Evolutionary conservation across 2,113 vertebrate species (phyloP), one percentile per base, ranked within the genome.

Genomic region (Cromileptes altivelis): DNA sequence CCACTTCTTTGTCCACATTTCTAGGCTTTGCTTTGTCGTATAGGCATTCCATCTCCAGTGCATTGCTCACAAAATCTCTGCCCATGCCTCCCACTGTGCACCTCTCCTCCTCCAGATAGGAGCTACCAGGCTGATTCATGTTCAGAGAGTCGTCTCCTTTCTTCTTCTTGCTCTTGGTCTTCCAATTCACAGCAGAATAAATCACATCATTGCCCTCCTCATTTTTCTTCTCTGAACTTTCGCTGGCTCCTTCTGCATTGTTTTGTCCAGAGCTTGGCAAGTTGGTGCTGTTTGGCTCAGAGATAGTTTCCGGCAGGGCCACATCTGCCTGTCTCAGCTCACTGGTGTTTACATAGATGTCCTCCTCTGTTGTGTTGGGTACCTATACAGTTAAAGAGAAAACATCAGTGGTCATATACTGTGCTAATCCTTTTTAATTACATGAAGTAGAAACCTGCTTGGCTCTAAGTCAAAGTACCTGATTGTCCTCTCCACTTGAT

Each of bases 21-120:
- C 12, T 56, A 19, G 67, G 37, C 50, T 27, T 12, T 52, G 27
- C 4, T 1, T 77, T 33, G 6, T 40, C 61, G 37, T 69, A 76
- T 3, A 65, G 3, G 4, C 0, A 30, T 45, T 12, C 73, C 68
- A 78, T 81, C 56, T 78, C 57, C 7, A 72, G 3, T n/a, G 83
- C 50, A 0, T 53, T 40, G 40, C 23, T 81, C 21, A 63, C 6
- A 40, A 0, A 50, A 13, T 1, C 1, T 52, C 0, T 61, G 42
- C n/a, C 0, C 7, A 1, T 13, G 4, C 1, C 40, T 49, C 27
- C 72, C 18, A 1, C 40, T 5, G 1, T n/a, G 53, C 45, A 17
- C 23, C 52, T 79, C 70, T 76, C 72, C 73, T 91, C 82, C 42
- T 60, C 0, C 33, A 85, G 49, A 55, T 52, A 87, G 23, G 78